Percentiles rank a stretch among this genome's conserved stretches.
Conservation (phyloP, 2,888 invertebrate species). For the Xanthia icteritia region DNA sequence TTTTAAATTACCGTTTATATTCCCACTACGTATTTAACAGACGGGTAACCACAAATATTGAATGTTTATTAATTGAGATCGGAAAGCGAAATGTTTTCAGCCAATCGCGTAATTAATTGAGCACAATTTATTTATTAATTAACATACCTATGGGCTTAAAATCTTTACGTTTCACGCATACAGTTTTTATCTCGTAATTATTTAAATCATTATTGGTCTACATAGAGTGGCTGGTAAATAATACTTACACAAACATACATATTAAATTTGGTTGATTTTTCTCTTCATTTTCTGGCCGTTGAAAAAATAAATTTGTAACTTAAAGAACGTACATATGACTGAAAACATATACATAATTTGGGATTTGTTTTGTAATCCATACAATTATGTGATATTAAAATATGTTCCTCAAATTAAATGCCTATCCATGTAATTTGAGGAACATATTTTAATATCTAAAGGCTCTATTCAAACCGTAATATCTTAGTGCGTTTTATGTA, state of each 20-base stretch:
- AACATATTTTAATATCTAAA: not conserved
- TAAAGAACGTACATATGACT: not conserved
- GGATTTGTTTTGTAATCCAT: not conserved
- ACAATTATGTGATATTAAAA: too few species aligned
- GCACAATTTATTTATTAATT: conserved; percentile 38
- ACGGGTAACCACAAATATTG: conserved; percentile 24
- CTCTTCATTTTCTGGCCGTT: too few species aligned
- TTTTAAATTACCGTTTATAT: not conserved
- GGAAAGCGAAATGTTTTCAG: conserved; percentile 24
- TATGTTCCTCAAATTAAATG: too few species aligned
- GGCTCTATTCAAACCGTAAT: not conserved
- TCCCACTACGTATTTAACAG: conserved; percentile 7
- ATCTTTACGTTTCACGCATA: not conserved
- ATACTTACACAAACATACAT: not conserved
- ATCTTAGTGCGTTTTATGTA: conserved; percentile 25
- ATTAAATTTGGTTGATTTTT: not conserved
- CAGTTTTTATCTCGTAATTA: not conserved
- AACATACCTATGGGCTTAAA: not conserved
- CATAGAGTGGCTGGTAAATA: not conserved
- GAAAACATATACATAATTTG: not conserved
- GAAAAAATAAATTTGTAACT: not conserved
- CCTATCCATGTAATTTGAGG: not conserved
- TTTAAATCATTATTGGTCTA: not conserved
- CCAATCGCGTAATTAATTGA: conserved; percentile 32
- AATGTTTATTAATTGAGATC: conserved; percentile 40